Base-by-base conservation (phyloP, 2,113 vertebrate genomes). In the Lepisosteus oculatus region DNA sequence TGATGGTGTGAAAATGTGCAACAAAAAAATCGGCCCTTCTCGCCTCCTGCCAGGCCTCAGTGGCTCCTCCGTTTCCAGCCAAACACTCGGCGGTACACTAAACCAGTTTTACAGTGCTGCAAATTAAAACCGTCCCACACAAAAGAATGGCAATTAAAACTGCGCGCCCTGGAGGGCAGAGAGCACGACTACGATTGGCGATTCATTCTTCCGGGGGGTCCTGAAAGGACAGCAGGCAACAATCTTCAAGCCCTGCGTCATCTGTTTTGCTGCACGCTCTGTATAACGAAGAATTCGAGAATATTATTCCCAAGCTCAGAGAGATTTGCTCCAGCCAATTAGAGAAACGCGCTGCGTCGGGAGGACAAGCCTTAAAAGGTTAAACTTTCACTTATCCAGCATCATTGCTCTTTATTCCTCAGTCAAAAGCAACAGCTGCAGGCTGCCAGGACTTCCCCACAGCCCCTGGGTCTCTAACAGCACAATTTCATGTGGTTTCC, bases 401-500 rank as follows among this genome's bases (percentile, higher is more conserved):
- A 3, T 70, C 5, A 11, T 14, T 41, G 17, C 55, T 47, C 5
- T 70, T 55, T 70, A 17, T 45, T 56, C 6, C 55, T 44, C 62
- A 11, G 41, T 71, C 45, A 74, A 74, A 69, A 71, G 62, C 45
- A 73, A 55, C 57, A 65, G 77, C 77, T 79, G 77, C 73, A 77
- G 73, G 55, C 56, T 75, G 55, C 51, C n/a, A 65, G 64, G 57
- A 64, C 72, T 64, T 59, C 62, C 43, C 43, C 47, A 43, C 51
- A 67, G 47, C 45, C 43, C 41, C 11, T 62, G 76, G 77, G 68
- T 68, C 73, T 74, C 62, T n/a, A 65, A 76, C 72, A 66, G 70
- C 75, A 73, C 65, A 83, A 81, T 85, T 76, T 61, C 65, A 45
- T 77, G 74, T 17, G 74, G 64, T 78, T 78, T 88, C 80, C 68